Evolutionary conservation across 1,140 invertebrate species (phyloP).

Genomic region (Theocolax elegans): DNA sequence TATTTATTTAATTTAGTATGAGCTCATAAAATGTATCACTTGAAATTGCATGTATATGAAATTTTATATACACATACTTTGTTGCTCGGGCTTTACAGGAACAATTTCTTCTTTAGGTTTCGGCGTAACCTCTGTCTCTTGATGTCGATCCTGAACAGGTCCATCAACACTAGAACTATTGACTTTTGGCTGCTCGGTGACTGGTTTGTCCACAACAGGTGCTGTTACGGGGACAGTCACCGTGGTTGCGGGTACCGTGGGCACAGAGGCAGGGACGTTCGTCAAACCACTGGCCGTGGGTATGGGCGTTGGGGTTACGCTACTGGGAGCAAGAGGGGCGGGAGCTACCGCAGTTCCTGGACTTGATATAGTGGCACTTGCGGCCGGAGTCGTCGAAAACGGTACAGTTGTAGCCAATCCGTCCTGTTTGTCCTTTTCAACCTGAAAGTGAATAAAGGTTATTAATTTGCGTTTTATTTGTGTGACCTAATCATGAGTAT

Average conservation of each 20-base stretch:
- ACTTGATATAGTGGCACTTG: neutral
- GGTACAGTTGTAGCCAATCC: neutral
- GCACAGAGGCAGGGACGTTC: neutral
- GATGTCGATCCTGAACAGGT: neutral
- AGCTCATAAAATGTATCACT: too few species aligned
- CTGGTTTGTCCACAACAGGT: constrained; percentile 13
- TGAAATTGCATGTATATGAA: too few species aligned
- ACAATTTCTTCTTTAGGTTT: constrained; percentile 34
- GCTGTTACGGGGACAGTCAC: constrained; percentile 24
- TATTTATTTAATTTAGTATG: too few species aligned
- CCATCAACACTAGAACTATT: constrained; percentile 21
- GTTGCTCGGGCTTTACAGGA: constrained; percentile 22
- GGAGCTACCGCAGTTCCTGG: neutral
- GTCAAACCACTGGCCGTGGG: neutral
- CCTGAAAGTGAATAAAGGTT: neutral
- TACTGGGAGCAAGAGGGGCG: neutral
- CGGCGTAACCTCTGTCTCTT: neutral
- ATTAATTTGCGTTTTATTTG: neutral
- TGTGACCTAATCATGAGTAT: too few species aligned
- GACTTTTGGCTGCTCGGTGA: constrained; percentile 20
- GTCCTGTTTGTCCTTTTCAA: constrained; percentile 31
- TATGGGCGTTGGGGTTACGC: neutral
- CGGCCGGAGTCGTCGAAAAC: neutral
- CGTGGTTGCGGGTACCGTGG: neutral
- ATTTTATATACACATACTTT: too few species aligned